A percentile compares a stretch with the other conserved stretches of the same genome.
Evolutionary conservation across 2,113 vertebrate species (phyloP).

Genomic region (Malurus cyaneus): DNA sequence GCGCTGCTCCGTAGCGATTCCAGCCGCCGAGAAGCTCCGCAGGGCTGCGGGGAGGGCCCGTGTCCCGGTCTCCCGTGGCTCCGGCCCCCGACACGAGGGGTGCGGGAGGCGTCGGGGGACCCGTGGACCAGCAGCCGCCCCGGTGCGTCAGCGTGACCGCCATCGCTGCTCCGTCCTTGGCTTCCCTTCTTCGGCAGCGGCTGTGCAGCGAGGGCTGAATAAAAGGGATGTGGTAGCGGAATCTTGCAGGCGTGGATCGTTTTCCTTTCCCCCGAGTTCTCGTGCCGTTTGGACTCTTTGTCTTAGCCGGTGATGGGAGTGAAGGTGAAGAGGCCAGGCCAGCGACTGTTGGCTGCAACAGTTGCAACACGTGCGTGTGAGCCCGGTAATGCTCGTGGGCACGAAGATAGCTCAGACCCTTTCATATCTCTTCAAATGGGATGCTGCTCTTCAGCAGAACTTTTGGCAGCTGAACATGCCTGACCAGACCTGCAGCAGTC

Average conservation of each 20-base stretch:
- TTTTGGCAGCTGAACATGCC: background rate
- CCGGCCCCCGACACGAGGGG: background rate
- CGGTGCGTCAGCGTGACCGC: background rate
- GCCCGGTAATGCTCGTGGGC: background rate
- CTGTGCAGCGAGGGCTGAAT: too few species aligned
- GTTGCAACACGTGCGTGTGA: background rate
- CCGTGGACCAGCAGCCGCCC: background rate
- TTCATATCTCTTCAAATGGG: rapidly evolving
- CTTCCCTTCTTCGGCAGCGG: background rate
- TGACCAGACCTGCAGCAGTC: background rate
- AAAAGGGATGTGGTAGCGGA: background rate
- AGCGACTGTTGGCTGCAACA: background rate
- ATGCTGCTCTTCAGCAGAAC: background rate
- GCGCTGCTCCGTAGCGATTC: background rate
- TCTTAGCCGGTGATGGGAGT: rapidly evolving
- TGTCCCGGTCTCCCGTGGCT: rapidly evolving
- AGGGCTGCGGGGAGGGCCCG: background rate
- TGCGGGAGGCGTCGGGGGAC: background rate
- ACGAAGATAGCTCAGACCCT: background rate
- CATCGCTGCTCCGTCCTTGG: background rate
- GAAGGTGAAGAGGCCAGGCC: background rate
- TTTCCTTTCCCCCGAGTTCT: background rate
- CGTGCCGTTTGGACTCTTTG: background rate
- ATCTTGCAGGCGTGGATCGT: background rate
- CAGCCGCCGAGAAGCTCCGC: background rate